A percentile compares a stretch with the other conserved stretches of the same genome.
Evolutionary conservation across 92 coral and sea anemone genomes (phyloP).

Genomic region (Epizoanthus ramosus): DNA sequence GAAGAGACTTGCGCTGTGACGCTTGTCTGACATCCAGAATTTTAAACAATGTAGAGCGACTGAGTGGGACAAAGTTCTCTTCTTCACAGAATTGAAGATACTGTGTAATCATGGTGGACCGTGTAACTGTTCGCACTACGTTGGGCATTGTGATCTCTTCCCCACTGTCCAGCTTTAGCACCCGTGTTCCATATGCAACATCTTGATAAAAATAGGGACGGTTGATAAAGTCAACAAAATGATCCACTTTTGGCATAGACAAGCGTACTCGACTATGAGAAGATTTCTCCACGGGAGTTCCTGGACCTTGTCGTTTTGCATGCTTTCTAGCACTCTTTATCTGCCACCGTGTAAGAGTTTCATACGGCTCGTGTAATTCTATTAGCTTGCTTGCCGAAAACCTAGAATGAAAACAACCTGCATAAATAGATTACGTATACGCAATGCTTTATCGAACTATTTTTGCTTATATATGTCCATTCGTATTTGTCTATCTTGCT

Average conservation of each 20-base stretch:
- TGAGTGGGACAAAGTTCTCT: conserved; percentile 52
- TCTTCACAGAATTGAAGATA: conserved; percentile 58
- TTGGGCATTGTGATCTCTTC: conserved; percentile 60
- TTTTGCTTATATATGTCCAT: no score
- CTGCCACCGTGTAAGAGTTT: conserved; percentile 48
- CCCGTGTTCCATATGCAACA: conserved; percentile 60
- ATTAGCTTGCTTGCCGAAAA: conserved; percentile 43
- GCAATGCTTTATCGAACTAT: no score
- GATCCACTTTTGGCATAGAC: conserved; percentile 54
- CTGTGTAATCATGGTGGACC: conserved; percentile 63
- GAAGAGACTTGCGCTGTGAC: conserved; percentile 59
- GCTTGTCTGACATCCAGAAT: conserved; percentile 68
- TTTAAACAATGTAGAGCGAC: conserved; percentile 48
- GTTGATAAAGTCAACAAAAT: conserved; percentile 50
- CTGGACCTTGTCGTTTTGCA: conserved; percentile 48
- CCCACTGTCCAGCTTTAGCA: conserved; percentile 53
- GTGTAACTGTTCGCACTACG: conserved; percentile 63
- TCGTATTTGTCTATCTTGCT: no score
- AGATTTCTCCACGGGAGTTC: conserved; percentile 32
- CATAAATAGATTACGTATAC: no score
- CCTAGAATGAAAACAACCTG: conserved; percentile 1
- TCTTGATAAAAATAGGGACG: conserved; percentile 64
- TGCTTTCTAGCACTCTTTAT: conserved; percentile 52
- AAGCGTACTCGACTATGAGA: conserved; percentile 42
- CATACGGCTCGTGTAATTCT: conserved; percentile 49